Evolutionary conservation across 2,797 vertebrate species (phyloP).

Genomic region (Craterocephalus amniculus): DNA sequence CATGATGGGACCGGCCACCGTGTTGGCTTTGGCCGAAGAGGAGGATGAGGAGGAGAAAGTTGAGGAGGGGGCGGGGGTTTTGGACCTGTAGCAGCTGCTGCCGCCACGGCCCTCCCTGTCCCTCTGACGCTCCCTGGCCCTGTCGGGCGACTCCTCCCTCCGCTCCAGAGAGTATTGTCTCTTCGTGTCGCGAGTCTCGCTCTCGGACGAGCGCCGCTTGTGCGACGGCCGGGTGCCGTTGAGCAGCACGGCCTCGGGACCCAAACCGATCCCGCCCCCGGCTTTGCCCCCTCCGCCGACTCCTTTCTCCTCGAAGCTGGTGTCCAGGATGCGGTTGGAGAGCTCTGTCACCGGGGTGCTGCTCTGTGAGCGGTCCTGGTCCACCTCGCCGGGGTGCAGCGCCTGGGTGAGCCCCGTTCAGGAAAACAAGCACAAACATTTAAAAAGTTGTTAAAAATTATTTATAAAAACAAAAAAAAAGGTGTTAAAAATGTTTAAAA

Average conservation of each 20-base stretch:
- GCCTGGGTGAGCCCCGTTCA: conserved; percentile 54
- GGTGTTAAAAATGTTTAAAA: too few relatives aligned
- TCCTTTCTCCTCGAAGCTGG: conserved; percentile 85
- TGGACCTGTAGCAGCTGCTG: conserved; percentile 66
- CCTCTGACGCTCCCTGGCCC: conserved; percentile 64
- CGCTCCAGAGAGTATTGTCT: conserved; percentile 92
- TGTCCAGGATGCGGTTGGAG: conserved; percentile 89
- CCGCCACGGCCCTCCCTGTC: conserved; percentile 64
- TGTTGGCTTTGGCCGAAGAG: conserved; percentile 63
- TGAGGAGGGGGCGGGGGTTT: conserved; percentile 60
- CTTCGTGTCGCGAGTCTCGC: conserved; percentile 92
- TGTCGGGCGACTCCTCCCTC: conserved; percentile 80
- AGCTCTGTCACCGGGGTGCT: conserved; percentile 94
- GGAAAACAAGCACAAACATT: conserved; percentile 4
- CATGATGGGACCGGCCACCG: conserved; percentile 47
- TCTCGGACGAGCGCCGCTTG: conserved; percentile 93
- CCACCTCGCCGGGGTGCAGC: conserved; percentile 60
- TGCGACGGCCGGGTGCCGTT: conserved; percentile 87
- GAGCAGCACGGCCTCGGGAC: conserved; percentile 59
- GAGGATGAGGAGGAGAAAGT: conserved; percentile 39
- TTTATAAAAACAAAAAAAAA: too few relatives aligned
- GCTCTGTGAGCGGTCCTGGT: conserved; percentile 87
- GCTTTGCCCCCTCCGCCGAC: conserved; percentile 33
- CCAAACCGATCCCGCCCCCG: conserved; percentile 37
- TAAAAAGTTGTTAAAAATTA: not conserved